Conservation (phyloP, 2,888 invertebrate genomes). For the Ramazzottius varieornatus region DNA sequence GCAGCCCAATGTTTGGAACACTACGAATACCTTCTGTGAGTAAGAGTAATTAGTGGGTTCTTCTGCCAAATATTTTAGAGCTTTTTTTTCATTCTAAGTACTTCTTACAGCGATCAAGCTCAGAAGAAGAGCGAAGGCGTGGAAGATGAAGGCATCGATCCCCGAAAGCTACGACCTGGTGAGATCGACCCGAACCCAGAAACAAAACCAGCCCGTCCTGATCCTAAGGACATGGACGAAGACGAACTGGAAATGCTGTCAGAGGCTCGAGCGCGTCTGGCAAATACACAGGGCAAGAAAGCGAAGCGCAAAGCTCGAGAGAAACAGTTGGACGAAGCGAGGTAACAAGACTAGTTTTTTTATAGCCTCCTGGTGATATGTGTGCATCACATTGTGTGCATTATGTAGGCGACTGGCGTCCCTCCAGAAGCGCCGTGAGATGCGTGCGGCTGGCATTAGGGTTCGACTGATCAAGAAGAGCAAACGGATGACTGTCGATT, state of each 20-base stretch:
- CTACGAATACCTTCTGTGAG: slow-evolving; percentile 78
- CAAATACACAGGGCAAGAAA: slow-evolving; percentile 75
- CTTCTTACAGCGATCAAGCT: slow-evolving; percentile 73
- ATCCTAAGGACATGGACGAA: slow-evolving; percentile 99
- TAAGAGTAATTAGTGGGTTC: slow-evolving; percentile 13
- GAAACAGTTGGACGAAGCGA: slow-evolving; percentile 87
- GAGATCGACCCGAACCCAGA: slow-evolving; percentile 99
- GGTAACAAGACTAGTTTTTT: no score
- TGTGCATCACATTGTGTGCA: not conserved
- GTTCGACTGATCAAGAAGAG: slow-evolving; percentile 18
- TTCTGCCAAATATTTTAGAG: not conserved
- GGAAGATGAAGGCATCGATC: slow-evolving; percentile 58
- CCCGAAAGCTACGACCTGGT: slow-evolving; percentile 84
- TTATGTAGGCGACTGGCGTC: slow-evolving; percentile 56
- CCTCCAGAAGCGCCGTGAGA: slow-evolving; percentile 81
- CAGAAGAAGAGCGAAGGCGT: slow-evolving; percentile 86
- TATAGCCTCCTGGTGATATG: no score
- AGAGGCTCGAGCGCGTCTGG: slow-evolving; percentile 85
- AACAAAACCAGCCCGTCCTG: slow-evolving; percentile 93
- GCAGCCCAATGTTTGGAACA: slow-evolving; percentile 94
- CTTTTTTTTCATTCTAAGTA: no score
- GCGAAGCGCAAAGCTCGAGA: slow-evolving; percentile 53
- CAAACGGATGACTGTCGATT: slow-evolving; percentile 43
- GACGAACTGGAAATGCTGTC: slow-evolving; percentile 98
- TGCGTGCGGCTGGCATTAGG: slow-evolving; percentile 79